Conservation (phyloP, 2,113 vertebrate species). For the Perca fluviatilis region DNA sequence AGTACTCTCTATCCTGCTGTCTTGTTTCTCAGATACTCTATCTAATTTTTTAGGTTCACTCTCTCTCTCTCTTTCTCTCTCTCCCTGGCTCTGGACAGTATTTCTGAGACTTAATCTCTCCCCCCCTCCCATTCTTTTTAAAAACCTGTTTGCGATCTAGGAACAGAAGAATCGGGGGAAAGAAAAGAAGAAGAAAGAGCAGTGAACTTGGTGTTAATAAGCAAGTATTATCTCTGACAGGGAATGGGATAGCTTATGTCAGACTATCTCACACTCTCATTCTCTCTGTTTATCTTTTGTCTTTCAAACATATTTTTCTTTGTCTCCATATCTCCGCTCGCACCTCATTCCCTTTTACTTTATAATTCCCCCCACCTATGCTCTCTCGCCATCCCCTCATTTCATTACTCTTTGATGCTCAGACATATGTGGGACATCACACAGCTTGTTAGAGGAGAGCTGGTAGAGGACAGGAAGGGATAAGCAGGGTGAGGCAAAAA, state of each 20-base stretch:
- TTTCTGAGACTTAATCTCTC: constrained; percentile 17
- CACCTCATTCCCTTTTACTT: constrained; percentile 9
- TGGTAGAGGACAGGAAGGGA: constrained; percentile 19
- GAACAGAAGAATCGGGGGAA: not conserved
- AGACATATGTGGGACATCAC: constrained; percentile 49
- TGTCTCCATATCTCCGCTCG: constrained; percentile 8
- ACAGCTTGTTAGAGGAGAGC: constrained; percentile 21
- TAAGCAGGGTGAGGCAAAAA: not conserved
- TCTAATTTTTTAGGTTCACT: constrained; percentile 15
- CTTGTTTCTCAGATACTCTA: constrained; percentile 7
- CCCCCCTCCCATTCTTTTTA: too few species aligned
- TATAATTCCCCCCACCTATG: not conserved
- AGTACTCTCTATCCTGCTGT: constrained; percentile 1
- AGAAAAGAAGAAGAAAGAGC: constrained; percentile 14
- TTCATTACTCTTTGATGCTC: constrained; percentile 39
- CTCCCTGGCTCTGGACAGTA: constrained; percentile 22
- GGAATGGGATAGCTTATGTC: constrained; percentile 38
- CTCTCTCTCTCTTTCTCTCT: not conserved
- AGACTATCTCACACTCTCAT: constrained; percentile 16
- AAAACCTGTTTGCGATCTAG: constrained; percentile 11
- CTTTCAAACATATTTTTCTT: constrained; percentile 36
- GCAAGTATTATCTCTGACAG: constrained; percentile 41
- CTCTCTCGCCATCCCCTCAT: constrained; percentile 2
- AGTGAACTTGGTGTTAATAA: constrained; percentile 59
- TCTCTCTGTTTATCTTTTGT: constrained; percentile 35